Base-by-base conservation (phyloP, 2,113 vertebrate species). In the Synchiropus splendidus region DNA sequence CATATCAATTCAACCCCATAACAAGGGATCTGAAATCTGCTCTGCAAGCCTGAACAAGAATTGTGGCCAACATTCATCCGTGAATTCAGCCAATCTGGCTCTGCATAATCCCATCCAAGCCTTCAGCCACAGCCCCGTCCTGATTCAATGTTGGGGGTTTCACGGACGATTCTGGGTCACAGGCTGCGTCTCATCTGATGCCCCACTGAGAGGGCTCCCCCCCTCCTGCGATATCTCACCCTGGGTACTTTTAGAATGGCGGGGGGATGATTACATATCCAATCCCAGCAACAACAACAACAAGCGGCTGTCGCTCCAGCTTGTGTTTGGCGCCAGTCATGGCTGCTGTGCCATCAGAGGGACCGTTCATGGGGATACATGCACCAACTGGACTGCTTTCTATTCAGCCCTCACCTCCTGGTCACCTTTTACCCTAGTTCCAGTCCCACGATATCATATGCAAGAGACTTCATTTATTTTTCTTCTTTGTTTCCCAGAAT, bases 81-180 rank as follows among this genome's bases (percentile, higher is more conserved):
- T n/a, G n/a, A n/a, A n/a, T n/a, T n/a, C n/a, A n/a, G n/a, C n/a
- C n/a, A n/a, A n/a, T n/a, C n/a, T n/a, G n/a, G n/a, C n/a, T n/a
- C n/a, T n/a, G n/a, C n/a, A n/a, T n/a, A n/a, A n/a, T n/a, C n/a
- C n/a, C n/a, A n/a, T n/a, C n/a, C n/a, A n/a, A n/a, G n/a, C n/a
- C n/a, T n/a, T n/a, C n/a, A n/a, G n/a, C n/a, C n/a, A n/a, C n/a
- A n/a, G n/a, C n/a, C n/a, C n/a, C n/a, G n/a, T n/a, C n/a, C n/a
- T n/a, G n/a, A n/a, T n/a, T n/a, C n/a, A n/a, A n/a, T n/a, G 51
- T 59, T 67, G 52, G 51, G 54, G 45, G 44, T 58, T 42, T 51
- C 42, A 42, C 64, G 41, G 54, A 58, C 51, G 67, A 72, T 73
- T 77, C 57, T 73, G 65, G 75, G 75, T 78, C 75, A 70, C 54